A percentile compares a stretch with the other conserved stretches of the same genome.
Conservation (phyloP, 2,888 invertebrate genomes). For the Pristionchus arcanus region DNA sequence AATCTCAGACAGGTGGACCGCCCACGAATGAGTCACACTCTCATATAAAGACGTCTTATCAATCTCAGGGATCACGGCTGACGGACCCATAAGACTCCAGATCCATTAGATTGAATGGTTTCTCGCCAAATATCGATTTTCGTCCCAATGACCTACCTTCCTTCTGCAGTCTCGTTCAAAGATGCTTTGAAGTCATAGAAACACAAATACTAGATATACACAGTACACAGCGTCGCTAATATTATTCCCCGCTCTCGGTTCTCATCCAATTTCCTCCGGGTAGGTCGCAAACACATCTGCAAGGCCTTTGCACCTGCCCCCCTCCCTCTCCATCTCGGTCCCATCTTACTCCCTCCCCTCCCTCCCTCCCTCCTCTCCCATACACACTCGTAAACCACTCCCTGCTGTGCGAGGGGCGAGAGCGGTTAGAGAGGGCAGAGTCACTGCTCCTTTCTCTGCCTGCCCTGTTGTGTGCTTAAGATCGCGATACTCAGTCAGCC, state of each 20-base stretch:
- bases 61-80: neutral
- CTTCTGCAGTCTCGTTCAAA: neutral
- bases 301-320: neutral
- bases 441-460: neutral
- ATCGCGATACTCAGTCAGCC: neutral
- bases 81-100: neutral
- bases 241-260: neutral
- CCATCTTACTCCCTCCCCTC: neutral
- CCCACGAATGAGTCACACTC: neutral
- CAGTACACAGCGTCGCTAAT: neutral
- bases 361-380: neutral
- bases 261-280: neutral
- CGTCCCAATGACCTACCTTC: neutral
- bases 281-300: neutral
- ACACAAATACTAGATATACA: no score
- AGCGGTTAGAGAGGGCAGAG: neutral
- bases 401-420: neutral
- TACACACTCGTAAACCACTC: neutral
- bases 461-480: neutral
- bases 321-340: neutral
- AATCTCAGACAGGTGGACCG: neutral
- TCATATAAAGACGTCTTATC: neutral
- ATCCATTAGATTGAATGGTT: neutral
- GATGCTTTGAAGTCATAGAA: no score
- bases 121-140: neutral